Evolutionary conservation across 35 echinoderm and acorn worm species (phyloP).

Genomic region (Strongylocentrotus purpuratus): DNA sequence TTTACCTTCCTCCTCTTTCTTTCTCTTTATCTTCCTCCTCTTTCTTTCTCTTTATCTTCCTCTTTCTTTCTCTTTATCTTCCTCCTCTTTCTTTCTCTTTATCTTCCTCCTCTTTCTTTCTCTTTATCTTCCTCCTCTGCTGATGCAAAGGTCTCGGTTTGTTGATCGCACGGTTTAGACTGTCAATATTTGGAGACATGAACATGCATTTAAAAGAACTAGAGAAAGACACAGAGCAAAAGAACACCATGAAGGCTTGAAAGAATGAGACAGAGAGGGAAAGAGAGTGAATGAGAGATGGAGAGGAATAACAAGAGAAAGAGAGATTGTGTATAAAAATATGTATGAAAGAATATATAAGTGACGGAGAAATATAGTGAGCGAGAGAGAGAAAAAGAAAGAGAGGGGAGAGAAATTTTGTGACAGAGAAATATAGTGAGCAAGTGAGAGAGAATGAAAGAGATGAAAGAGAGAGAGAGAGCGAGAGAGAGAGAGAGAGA

Average conservation of each 20-base stretch:
- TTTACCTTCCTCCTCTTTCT: too few relatives aligned
- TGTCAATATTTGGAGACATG: slow-evolving; percentile 41
- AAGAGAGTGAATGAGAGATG: not conserved
- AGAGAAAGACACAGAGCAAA: not conserved
- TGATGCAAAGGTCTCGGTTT: not conserved
- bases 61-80: too few relatives aligned
- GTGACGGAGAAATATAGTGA: too few relatives aligned
- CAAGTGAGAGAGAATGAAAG: not conserved
- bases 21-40: too few relatives aligned
- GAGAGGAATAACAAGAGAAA: too few relatives aligned
- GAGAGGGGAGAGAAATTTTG: not conserved
- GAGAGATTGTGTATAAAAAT: not conserved
- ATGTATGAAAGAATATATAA: too few relatives aligned
- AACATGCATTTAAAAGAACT: slow-evolving; percentile 23
- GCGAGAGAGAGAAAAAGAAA: not conserved
- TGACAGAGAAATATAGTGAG: not conserved
- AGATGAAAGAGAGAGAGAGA: not conserved
- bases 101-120: too few relatives aligned
- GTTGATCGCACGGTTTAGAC: slow-evolving; percentile 19
- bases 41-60: too few relatives aligned
- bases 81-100: too few relatives aligned
- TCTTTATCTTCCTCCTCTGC: too few relatives aligned
- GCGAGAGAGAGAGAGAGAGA: not conserved
- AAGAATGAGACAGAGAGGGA: not conserved
- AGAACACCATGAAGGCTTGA: not conserved